Percentiles rank a stretch among this genome's conserved stretches.
Conservation (phyloP, 2,113 vertebrate genomes). For the Rhynchomys soricoides region DNA sequence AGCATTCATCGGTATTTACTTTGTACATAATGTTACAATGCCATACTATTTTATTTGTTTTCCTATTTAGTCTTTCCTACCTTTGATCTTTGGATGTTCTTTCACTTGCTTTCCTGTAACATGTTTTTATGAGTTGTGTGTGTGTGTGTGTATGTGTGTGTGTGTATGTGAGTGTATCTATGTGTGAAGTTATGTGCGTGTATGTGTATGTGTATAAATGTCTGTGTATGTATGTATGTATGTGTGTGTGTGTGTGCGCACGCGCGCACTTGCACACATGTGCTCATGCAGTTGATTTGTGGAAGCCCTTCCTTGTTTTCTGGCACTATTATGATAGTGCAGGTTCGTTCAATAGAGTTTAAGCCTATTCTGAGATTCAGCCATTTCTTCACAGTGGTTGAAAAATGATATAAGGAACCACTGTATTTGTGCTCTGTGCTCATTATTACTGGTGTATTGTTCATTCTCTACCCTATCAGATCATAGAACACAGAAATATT, state of each 20-base stretch:
- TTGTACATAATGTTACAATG: not conserved
- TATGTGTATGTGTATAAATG: too few relatives aligned
- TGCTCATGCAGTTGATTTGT: too few relatives aligned
- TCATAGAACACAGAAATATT: not conserved
- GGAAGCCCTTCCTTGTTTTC: not conserved
- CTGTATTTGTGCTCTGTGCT: not conserved
- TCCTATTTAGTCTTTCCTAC: not conserved
- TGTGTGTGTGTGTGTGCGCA: not conserved
- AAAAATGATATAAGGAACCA: not conserved
- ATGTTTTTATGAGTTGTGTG: not conserved
- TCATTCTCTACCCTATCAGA: not conserved
- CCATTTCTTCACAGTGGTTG: not conserved
- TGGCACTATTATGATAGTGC: not conserved
- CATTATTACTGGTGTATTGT: not conserved
- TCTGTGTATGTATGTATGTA: too few relatives aligned
- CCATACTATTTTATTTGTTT: not conserved
- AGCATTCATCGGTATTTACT: not conserved
- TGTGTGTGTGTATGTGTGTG: not conserved
- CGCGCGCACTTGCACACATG: too few relatives aligned
- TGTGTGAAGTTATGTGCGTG: too few relatives aligned
- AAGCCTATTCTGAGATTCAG: not conserved
- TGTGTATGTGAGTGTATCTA: too few relatives aligned
- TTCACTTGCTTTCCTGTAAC: not conserved
- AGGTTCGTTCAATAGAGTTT: not conserved
- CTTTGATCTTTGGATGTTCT: not conserved